These are phyloP conservation scores for Carabus problematicus DNA, from an alignment of 2,888 invertebrate species.

Conservation along the genomic window DNA sequence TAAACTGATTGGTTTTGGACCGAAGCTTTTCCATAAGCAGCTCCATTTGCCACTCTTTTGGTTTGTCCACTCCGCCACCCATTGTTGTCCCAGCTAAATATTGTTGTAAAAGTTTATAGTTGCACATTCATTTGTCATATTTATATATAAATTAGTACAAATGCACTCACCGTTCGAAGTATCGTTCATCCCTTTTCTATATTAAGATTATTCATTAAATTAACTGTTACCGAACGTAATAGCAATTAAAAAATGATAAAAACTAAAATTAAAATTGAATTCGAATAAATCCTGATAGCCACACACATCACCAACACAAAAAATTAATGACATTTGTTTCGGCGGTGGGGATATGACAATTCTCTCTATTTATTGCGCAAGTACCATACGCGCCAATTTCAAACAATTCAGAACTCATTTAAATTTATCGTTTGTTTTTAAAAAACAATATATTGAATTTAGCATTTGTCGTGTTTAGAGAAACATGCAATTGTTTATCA, in stretches of 20 bases:
- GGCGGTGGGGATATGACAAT: conserved; percentile 16
- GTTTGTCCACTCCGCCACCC: conserved; percentile 61
- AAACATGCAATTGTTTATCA: too few species aligned
- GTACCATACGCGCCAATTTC: conserved; percentile 23
- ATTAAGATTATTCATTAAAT: conserved; percentile 29
- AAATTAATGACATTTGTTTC: conserved; percentile 47
- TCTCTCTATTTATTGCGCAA: conserved; percentile 22
- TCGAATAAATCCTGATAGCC: conserved; percentile 44
- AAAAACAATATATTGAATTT: too few species aligned
- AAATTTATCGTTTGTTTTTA: too few species aligned
- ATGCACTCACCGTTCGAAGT: conserved; percentile 28
- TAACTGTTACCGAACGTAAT: conserved; percentile 29
- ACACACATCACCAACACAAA: conserved; percentile 51
- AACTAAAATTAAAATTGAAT: conserved; percentile 45
- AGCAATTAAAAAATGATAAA: conserved; percentile 35
- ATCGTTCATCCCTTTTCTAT: conserved; percentile 37
- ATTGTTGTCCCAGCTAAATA: conserved; percentile 45
- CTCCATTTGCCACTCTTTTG: conserved; percentile 81
- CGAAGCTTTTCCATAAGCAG: conserved; percentile 91
- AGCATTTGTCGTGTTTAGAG: too few species aligned
- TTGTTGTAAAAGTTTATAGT: conserved; percentile 29
- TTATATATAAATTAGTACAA: conserved; percentile 6
- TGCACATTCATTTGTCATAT: conserved; percentile 4
- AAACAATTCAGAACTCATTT: conserved; percentile 6
- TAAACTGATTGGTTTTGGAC: conserved; percentile 81